phyloP scores from a whole-genome alignment of 2,888 invertebrate species.

The Trichacis sp. region DNA sequence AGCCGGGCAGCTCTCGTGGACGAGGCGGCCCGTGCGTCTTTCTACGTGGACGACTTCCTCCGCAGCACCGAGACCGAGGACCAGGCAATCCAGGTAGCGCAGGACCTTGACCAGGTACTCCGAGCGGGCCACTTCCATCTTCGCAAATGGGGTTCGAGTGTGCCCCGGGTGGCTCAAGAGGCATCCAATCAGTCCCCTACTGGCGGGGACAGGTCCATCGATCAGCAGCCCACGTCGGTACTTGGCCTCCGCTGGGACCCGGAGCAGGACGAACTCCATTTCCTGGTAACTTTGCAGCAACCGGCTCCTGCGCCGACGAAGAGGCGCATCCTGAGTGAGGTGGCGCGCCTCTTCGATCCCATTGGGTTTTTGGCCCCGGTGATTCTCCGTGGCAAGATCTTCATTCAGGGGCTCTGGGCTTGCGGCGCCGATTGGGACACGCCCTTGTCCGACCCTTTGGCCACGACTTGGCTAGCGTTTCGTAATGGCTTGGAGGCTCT shows the following conservation, averaged over 20 bases:
- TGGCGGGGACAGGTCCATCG: not conserved
- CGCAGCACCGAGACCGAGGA: not conserved
- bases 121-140: not conserved
- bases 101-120: not conserved
- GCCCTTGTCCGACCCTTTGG: not conserved
- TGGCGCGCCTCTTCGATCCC: constrained; percentile 12
- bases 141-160: not conserved
- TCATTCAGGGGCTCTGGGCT: constrained; percentile 13
- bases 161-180: no score
- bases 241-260: constrained; percentile 15
- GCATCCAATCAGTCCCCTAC: not conserved
- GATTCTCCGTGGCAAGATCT: constrained; percentile 7
- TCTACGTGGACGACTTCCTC: constrained; percentile 8
- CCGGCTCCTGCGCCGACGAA: not conserved
- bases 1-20: not conserved
- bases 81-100: not conserved
- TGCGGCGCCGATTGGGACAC: not conserved
- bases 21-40: not conserved
- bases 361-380: constrained; percentile 8
- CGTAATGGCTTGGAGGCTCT: not conserved
- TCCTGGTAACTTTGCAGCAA: not conserved
- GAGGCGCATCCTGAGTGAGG: not conserved
- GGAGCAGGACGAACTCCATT: not conserved
- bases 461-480: not conserved
- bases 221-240: not conserved